Conservation (phyloP, 2,797 vertebrate species). For the Diplodus sargus region DNA sequence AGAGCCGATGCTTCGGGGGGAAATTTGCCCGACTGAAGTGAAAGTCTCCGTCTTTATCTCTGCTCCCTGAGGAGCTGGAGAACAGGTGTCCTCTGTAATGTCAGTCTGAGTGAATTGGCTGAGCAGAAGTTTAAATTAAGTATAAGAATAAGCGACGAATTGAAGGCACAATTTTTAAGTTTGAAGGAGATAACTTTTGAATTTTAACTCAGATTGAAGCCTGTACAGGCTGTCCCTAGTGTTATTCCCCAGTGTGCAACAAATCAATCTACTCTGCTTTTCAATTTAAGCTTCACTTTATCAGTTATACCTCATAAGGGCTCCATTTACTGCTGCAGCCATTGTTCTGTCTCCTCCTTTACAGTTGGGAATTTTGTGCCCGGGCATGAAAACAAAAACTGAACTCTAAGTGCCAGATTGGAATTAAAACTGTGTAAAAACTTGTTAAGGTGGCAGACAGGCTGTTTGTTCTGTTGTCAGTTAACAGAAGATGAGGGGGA, state of each 20-base stretch:
- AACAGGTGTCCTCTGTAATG: slow-evolving; percentile 50
- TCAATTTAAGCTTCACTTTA: slow-evolving; percentile 35
- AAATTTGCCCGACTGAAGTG: slow-evolving; percentile 13
- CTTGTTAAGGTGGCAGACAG: not conserved
- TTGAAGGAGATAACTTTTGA: slow-evolving; percentile 17
- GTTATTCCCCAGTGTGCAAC: slow-evolving; percentile 34
- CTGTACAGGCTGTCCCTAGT: slow-evolving; percentile 11
- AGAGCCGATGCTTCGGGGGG: slow-evolving; percentile 24
- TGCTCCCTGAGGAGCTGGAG: slow-evolving; percentile 18
- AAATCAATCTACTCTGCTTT: slow-evolving; percentile 43
- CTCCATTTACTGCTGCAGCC: slow-evolving; percentile 26
- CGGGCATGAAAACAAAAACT: slow-evolving; percentile 22
- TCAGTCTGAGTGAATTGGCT: slow-evolving; percentile 12
- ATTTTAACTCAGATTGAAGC: slow-evolving; percentile 23
- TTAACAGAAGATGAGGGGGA: not conserved
- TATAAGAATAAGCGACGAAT: not conserved
- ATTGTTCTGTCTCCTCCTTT: slow-evolving; percentile 13
- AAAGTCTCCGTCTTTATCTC: slow-evolving; percentile 19
- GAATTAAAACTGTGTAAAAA: slow-evolving; percentile 19
- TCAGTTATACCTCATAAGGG: slow-evolving; percentile 33
- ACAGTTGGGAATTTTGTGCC: slow-evolving; percentile 18
- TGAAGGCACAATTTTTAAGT: slow-evolving; percentile 31
- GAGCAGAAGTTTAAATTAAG: slow-evolving; percentile 29
- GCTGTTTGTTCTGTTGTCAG: slow-evolving; percentile 1
- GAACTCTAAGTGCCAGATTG: slow-evolving; percentile 10